phyloP scores from a whole-genome alignment of 2,113 vertebrate species.

The Camelus dromedarius region DNA sequence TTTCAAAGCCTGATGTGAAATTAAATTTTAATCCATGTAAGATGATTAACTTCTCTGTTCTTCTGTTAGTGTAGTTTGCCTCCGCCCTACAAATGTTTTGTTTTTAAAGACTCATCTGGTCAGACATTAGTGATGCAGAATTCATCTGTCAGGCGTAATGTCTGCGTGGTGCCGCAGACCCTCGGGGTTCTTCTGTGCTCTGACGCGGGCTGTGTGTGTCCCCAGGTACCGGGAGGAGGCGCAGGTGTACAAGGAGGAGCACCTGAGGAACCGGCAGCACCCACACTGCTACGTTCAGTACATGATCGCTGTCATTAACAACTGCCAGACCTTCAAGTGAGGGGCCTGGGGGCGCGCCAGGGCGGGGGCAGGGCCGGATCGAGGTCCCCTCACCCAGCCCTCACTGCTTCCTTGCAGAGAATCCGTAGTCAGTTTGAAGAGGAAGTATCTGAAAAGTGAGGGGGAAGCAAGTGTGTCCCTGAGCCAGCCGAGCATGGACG shows the following conservation, averaged over 20 bases:
- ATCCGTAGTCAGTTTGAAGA: constrained; percentile 96
- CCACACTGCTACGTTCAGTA: constrained; percentile 98
- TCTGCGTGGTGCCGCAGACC: rapidly evolving
- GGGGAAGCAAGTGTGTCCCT: constrained; percentile 83
- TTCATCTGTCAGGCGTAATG: too few species aligned
- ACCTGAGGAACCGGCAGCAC: constrained; percentile 93
- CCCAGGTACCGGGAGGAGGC: constrained; percentile 95
- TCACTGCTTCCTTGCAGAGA: constrained; percentile 88
- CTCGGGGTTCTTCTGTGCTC: rapidly evolving
- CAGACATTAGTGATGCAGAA: rapidly evolving
- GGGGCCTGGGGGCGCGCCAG: neutral
- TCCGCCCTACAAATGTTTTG: neutral
- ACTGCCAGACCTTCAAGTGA: constrained; percentile 98
- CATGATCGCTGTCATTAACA: constrained; percentile 98
- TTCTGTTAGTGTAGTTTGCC: neutral
- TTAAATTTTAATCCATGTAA: neutral
- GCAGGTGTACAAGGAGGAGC: constrained; percentile 94
- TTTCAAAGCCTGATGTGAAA: neutral
- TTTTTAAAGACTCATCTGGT: neutral
- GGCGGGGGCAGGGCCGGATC: neutral
- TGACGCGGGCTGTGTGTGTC: neutral
- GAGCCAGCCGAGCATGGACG: constrained; percentile 92
- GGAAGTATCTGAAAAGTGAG: constrained; percentile 93
- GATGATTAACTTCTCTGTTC: neutral
- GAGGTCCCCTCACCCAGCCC: neutral